Evolutionary conservation across 2,888 invertebrate species (phyloP).

Genomic region (Unio delphinus): DNA sequence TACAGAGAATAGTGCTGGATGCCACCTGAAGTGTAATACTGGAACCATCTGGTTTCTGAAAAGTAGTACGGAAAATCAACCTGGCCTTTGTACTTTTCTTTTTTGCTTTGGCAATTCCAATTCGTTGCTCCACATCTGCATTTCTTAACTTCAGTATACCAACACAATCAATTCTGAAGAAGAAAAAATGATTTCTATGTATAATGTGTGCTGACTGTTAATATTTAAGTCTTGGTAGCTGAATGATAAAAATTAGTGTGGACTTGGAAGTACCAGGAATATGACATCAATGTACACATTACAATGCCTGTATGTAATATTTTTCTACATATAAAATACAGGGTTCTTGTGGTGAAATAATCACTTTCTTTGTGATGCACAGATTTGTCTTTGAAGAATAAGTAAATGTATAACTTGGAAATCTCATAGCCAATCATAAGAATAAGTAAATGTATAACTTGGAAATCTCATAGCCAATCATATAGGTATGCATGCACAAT

Average conservation of each 20-base stretch:
- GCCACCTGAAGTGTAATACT: constrained; percentile 79
- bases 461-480: too few relatives aligned
- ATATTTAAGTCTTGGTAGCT: too few relatives aligned
- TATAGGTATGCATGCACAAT: too few relatives aligned
- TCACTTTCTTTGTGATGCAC: too few relatives aligned
- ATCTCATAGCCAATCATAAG: too few relatives aligned
- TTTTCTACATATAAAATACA: too few relatives aligned
- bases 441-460: too few relatives aligned
- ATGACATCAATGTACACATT: background rate
- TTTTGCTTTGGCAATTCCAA: constrained; percentile 75
- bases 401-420: too few relatives aligned
- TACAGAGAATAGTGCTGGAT: constrained; percentile 71
- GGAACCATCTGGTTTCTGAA: constrained; percentile 84
- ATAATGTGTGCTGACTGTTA: background rate
- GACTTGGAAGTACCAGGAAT: constrained; percentile 1
- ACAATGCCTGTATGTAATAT: background rate
- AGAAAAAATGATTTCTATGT: constrained; percentile 11
- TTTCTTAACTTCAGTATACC: constrained; percentile 91
- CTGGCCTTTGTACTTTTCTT: constrained; percentile 95
- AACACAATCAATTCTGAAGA: constrained; percentile 89
- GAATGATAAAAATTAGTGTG: background rate
- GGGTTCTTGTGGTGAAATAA: too few relatives aligned
- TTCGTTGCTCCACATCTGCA: constrained; percentile 92
- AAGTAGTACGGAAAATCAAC: constrained; percentile 91
- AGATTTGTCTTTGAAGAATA: too few relatives aligned